A percentile compares a stretch with the other conserved stretches of the same genome.
These are phyloP conservation scores for Babylonia areolata DNA, from an alignment of 1,140 invertebrate genomes.

Conservation along the genomic window DNA sequence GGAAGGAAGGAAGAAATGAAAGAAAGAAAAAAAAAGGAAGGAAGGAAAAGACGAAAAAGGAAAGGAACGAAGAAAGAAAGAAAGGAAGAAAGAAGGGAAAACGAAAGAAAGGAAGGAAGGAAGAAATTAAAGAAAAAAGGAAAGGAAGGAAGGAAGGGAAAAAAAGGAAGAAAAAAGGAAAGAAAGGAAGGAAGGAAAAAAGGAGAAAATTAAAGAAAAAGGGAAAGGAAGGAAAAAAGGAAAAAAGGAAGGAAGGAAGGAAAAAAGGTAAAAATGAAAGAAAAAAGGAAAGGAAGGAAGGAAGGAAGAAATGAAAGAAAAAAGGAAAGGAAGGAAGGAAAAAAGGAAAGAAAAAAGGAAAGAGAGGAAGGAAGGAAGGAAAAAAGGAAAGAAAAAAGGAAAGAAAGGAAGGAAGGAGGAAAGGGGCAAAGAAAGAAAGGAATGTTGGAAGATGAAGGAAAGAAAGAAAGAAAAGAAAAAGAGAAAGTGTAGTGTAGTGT, in stretches of 20 bases:
- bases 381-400: too few species aligned
- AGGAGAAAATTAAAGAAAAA: background rate
- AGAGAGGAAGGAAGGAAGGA: too few species aligned
- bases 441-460: background rate
- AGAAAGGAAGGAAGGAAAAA: background rate
- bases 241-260: background rate
- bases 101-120: background rate
- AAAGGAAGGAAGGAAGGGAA: background rate
- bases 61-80: background rate
- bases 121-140: background rate
- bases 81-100: background rate
- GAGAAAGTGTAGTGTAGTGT: background rate
- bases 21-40: background rate
- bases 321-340: background rate
- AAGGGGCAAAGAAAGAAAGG: background rate
- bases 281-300: background rate
- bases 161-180: background rate
- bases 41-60: background rate
- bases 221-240: background rate
- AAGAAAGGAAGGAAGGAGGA: background rate
- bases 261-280: background rate
- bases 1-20: background rate
- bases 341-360: too few species aligned
- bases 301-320: background rate
- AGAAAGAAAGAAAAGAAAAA: conserved; percentile 13